Evolutionary conservation across 2,888 invertebrate genomes (phyloP).

Genomic region (Eupithecia subfuscata): DNA sequence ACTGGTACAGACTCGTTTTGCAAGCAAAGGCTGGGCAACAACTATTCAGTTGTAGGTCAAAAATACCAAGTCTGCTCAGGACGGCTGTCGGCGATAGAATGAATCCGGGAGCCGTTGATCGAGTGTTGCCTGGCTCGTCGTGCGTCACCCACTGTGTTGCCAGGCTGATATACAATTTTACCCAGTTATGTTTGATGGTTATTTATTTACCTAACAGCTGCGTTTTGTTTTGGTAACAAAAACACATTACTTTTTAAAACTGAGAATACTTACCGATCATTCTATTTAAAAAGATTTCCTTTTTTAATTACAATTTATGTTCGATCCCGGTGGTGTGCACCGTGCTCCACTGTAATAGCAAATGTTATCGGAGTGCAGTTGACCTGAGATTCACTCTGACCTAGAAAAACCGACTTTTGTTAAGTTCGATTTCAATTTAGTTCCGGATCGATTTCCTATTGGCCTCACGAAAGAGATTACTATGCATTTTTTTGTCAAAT

Average conservation of each 20-base stretch:
- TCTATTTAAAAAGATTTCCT: neutral
- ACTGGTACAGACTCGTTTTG: too few relatives aligned
- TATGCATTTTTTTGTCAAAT: too few relatives aligned
- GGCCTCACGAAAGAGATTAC: neutral
- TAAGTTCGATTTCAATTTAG: neutral
- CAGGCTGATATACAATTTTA: too few relatives aligned
- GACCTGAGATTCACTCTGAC: neutral
- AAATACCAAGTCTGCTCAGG: too few relatives aligned
- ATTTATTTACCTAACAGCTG: too few relatives aligned
- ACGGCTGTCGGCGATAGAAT: too few relatives aligned
- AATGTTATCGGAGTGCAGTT: neutral
- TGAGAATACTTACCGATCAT: neutral
- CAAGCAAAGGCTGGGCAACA: too few relatives aligned
- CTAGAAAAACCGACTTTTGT: neutral
- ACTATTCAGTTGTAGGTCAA: too few relatives aligned
- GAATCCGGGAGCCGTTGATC: too few relatives aligned
- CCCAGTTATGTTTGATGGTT: too few relatives aligned
- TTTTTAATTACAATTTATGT: constrained; percentile 1
- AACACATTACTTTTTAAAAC: neutral
- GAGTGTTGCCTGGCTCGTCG: too few relatives aligned
- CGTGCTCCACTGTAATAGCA: neutral
- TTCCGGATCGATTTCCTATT: neutral
- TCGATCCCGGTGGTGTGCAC: neutral
- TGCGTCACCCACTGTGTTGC: too few relatives aligned
- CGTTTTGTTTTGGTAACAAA: neutral